Conservation (phyloP, 2,113 vertebrate species). For the Chiloscyllium plagiosum region DNA sequence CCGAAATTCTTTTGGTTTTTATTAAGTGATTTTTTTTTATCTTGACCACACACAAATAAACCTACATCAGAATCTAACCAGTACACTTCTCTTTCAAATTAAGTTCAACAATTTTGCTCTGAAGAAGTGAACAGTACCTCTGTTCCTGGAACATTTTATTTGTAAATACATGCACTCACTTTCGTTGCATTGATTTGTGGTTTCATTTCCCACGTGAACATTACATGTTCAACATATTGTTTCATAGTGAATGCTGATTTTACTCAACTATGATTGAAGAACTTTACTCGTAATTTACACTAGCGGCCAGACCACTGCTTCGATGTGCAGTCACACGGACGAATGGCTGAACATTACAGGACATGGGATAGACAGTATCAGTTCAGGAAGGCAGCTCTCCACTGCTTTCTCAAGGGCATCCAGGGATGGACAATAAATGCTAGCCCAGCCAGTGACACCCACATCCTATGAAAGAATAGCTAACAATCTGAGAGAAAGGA, state of each 20-base stretch:
- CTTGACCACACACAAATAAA: background rate
- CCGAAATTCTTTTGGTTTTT: too few relatives aligned
- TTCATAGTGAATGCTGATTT: background rate
- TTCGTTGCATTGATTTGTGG: background rate
- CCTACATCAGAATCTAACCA: background rate
- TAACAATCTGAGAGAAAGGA: background rate
- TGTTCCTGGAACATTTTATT: background rate
- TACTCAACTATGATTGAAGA: background rate
- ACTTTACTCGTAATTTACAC: background rate
- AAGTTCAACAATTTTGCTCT: background rate
- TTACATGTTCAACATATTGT: background rate
- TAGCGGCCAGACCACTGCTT: background rate
- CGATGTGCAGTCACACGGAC: background rate
- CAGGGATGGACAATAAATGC: too few relatives aligned
- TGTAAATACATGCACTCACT: background rate
- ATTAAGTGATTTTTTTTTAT: too few relatives aligned
- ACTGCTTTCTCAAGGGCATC: too few relatives aligned
- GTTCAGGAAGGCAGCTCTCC: too few relatives aligned
- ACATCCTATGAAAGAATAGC: too few relatives aligned
- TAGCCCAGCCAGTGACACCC: too few relatives aligned
- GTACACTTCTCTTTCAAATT: background rate
- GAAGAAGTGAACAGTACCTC: background rate
- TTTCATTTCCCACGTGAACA: background rate
- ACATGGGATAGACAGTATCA: background rate
- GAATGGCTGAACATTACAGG: background rate